Percentiles rank a stretch among this genome's conserved stretches.
phyloP scores from a whole-genome alignment of 2,797 vertebrate genomes.

The Epinephelus coioides region DNA sequence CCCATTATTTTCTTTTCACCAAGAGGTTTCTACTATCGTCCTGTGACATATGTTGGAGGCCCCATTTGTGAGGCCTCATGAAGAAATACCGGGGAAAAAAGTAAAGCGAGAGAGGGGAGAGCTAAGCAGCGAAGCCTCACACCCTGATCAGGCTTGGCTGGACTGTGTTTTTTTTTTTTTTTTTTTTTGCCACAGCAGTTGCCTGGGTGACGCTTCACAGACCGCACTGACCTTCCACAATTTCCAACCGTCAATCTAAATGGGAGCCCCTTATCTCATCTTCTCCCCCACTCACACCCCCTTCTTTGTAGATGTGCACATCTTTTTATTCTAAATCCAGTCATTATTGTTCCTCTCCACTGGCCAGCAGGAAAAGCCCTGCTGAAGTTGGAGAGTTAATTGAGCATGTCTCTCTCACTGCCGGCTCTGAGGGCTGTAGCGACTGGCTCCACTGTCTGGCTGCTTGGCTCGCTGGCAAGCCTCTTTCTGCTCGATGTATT shows the following conservation, averaged over 20 bases:
- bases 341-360: slow-evolving; percentile 88
- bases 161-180: slow-evolving; percentile 45
- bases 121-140: slow-evolving; percentile 70
- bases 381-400: slow-evolving; percentile 88
- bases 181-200: slow-evolving; percentile 75
- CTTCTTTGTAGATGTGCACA: slow-evolving; percentile 86
- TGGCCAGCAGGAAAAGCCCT: slow-evolving; percentile 86
- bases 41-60: slow-evolving; percentile 66
- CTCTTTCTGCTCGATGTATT: slow-evolving; percentile 81
- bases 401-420: slow-evolving; percentile 84
- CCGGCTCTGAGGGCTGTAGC: slow-evolving; percentile 73
- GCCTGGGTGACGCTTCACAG: slow-evolving; percentile 82
- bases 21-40: slow-evolving; percentile 50
- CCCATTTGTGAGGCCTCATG: slow-evolving; percentile 63
- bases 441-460: slow-evolving; percentile 74
- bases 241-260: slow-evolving; percentile 87
- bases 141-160: slow-evolving; percentile 75
- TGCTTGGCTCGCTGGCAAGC: slow-evolving; percentile 67
- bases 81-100: slow-evolving; percentile 48
- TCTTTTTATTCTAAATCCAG: slow-evolving; percentile 90
- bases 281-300: slow-evolving; percentile 71
- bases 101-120: slow-evolving; percentile 39
- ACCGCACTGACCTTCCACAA: slow-evolving; percentile 84
- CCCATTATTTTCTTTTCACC: slow-evolving; percentile 71
- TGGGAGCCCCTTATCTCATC: slow-evolving; percentile 81